A percentile compares a stretch with the other conserved stretches of the same genome.
Conservation (phyloP, 2,797 vertebrate species). For the Falco columbarius region DNA sequence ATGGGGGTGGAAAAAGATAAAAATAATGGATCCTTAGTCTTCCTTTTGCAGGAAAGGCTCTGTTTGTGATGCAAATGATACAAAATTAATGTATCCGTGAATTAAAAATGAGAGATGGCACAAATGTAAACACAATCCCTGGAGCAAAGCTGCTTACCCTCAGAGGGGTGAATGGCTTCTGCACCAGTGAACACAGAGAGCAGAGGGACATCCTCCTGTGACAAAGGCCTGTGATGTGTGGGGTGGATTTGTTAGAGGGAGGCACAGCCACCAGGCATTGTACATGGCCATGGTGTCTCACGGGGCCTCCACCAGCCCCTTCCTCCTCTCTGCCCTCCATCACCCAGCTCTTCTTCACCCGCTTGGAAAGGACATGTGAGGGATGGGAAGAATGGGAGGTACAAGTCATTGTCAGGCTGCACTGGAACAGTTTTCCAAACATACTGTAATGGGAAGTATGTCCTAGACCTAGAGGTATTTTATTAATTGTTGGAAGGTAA, state of each 20-base stretch:
- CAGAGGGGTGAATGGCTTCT: background rate
- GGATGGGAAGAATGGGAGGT: background rate
- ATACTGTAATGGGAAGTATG: background rate
- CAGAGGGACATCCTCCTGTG: rapidly evolving
- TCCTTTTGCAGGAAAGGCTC: background rate
- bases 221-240: background rate
- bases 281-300: background rate
- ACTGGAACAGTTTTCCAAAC: background rate
- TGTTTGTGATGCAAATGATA: background rate
- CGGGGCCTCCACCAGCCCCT: background rate
- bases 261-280: background rate
- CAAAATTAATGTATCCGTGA: background rate
- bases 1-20: rapidly evolving
- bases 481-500: background rate
- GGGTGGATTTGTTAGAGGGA: background rate
- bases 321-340: background rate
- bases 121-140: background rate
- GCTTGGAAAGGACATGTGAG: background rate
- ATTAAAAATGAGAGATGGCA: conserved; percentile 13
- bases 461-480: background rate
- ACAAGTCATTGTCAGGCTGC: background rate
- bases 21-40: background rate
- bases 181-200: background rate
- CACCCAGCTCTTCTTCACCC: background rate
- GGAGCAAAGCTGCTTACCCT: background rate